Evolutionary conservation across 1,140 invertebrate species (phyloP).

Genomic region (Psilanteris sp.): DNA sequence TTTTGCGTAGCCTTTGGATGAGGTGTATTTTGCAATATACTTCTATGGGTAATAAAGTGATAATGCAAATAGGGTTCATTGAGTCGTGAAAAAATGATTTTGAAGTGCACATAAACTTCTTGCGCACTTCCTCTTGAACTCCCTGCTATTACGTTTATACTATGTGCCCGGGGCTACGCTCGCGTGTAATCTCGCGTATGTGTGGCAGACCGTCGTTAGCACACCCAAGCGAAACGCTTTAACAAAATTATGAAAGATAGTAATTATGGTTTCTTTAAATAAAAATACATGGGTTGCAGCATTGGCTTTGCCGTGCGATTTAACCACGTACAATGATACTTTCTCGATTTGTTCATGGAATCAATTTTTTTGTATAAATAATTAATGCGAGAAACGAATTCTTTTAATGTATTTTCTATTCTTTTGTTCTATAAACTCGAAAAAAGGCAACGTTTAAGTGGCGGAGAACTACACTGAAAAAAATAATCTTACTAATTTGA

Average conservation of each 20-base stretch:
- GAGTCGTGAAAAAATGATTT: constrained; percentile 42
- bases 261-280: constrained; percentile 49
- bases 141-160: constrained; percentile 16
- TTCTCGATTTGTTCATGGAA: constrained; percentile 13
- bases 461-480: too few species aligned
- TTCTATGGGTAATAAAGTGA: constrained; percentile 58
- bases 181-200: constrained; percentile 48
- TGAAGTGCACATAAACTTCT: constrained; percentile 53
- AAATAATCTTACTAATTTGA: too few species aligned
- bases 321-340: constrained; percentile 40
- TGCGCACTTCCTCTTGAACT: constrained; percentile 43
- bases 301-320: constrained; percentile 1
- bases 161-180: constrained; percentile 19
- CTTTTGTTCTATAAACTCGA: too few species aligned
- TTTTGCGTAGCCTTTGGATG: constrained; percentile 5
- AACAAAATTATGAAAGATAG: constrained; percentile 62
- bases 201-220: constrained; percentile 54
- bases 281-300: constrained; percentile 4
- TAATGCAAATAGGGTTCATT: constrained; percentile 58
- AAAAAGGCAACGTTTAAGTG: too few species aligned
- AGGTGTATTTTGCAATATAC: constrained; percentile 23
- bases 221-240: constrained; percentile 47
- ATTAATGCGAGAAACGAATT: too few species aligned
- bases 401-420: too few species aligned
- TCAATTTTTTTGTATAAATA: constrained; percentile 24